Evolutionary conservation across 2,888 invertebrate genomes (phyloP), one percentile per base, ranked within the genome.

Genomic region (Drosophila macrospina): DNA sequence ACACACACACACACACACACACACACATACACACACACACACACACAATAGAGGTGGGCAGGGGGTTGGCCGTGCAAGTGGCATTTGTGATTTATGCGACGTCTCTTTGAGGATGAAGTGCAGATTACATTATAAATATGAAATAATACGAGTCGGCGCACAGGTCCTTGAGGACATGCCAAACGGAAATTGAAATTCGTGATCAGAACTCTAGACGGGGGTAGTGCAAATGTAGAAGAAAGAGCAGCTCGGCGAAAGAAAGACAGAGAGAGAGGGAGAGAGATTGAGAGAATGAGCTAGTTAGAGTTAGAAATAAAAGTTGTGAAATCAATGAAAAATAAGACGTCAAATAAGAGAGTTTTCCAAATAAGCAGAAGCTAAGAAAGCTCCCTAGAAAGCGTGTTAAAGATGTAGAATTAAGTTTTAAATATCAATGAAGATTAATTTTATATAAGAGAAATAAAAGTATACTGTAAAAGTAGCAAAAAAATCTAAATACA

Each of bases 61-160:
- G 10, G 5, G 8, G 10, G 10, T 28, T 45, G 36, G 28, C 1
- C 42, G 30, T 45, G 72, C 69, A 76, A 76, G 78, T 79, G 79
- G 79, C 70, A 69, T 76, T 76, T 79, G 75, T 88, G 88, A 81
- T 81, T 81, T 81, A 87, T 81, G 81, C 75, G 84, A 68, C 80
- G 74, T 80, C 84, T 69, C 81, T 86, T 86, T 83, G 86, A 80
- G 80, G 68, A 69, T 86, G 64, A 88, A 83, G 83, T 83, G 83
- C 81, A 86, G 83, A 86, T 83, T 83, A 88, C 87, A 83, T 83
- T 83, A 88, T 83, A 88, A 83, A 88, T 83, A 83, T 83, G 87
- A 88, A 83, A 88, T 83, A 83, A 83, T 86, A 74, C 74, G 37
- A 62, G 55, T 55, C 74, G 78, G 78, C 78, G 63, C 78, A 45